A percentile compares a stretch with the other conserved stretches of the same genome.
phyloP scores from a whole-genome alignment of 2,888 invertebrate genomes.

The Ophonus ardosiacus region DNA sequence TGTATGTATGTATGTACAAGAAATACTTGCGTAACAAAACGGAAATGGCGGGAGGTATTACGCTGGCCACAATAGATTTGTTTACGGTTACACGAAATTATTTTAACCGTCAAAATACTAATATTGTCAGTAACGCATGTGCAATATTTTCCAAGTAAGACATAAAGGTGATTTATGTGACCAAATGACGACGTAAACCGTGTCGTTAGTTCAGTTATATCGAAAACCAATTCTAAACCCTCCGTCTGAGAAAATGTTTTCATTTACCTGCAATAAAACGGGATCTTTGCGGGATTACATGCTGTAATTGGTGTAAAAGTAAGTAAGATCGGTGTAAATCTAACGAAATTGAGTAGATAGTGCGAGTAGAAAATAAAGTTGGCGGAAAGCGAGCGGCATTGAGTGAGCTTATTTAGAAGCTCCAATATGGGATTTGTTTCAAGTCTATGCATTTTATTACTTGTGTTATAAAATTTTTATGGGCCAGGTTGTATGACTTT shows the following conservation, averaged over 20 bases:
- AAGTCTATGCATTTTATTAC: slow-evolving; percentile 44
- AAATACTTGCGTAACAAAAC: too few species aligned
- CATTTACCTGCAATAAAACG: slow-evolving; percentile 11
- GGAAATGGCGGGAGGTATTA: too few species aligned
- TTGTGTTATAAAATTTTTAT: slow-evolving; percentile 55
- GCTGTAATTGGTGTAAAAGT: slow-evolving; percentile 15
- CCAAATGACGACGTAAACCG: neutral
- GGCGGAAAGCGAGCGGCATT: slow-evolving; percentile 11
- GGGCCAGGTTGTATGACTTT: slow-evolving; percentile 51
- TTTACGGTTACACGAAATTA: neutral
- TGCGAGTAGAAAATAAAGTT: slow-evolving; percentile 24
- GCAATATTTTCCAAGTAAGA: neutral
- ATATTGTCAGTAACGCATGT: neutral
- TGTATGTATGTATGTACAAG: too few species aligned
- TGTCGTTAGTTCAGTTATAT: neutral
- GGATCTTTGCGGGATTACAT: slow-evolving; percentile 1
- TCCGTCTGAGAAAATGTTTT: slow-evolving; percentile 11
- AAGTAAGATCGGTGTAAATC: slow-evolving; percentile 41
- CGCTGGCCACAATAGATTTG: too few species aligned
- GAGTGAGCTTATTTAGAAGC: slow-evolving; percentile 24
- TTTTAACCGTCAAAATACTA: neutral
- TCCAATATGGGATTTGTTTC: slow-evolving; percentile 40
- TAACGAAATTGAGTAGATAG: slow-evolving; percentile 33
- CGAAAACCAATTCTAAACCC: neutral
- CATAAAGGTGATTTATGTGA: neutral